Evolutionary conservation across 2,888 invertebrate species (phyloP).

Genomic region (Mythimna impura): DNA sequence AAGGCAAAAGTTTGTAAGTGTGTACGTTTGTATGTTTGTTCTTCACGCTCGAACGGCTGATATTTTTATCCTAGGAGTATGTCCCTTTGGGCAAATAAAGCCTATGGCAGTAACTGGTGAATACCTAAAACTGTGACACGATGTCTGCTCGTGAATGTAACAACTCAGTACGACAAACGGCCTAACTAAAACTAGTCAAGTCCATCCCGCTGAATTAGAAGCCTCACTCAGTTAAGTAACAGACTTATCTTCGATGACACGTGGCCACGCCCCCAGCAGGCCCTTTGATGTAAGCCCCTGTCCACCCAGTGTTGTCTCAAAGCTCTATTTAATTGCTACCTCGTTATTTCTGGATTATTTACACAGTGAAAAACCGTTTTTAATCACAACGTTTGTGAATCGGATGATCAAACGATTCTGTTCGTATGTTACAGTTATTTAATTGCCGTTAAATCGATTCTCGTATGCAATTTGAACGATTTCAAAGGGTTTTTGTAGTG

Average conservation of each 20-base stretch:
- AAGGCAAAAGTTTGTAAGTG: no score
- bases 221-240: slow-evolving; percentile 55
- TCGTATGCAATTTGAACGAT: slow-evolving; percentile 58
- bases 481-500: slow-evolving; percentile 50
- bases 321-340: slow-evolving; percentile 88
- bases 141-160: no score
- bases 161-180: no score
- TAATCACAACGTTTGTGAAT: slow-evolving; percentile 78
- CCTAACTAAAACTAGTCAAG: neutral
- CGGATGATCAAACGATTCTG: slow-evolving; percentile 80
- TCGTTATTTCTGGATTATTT: slow-evolving; percentile 90
- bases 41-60: no score
- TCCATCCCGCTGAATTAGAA: slow-evolving; percentile 25
- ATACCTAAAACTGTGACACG: no score
- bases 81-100: no score
- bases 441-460: slow-evolving; percentile 80
- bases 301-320: slow-evolving; percentile 82
- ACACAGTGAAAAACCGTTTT: slow-evolving; percentile 79
- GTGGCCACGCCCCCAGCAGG: slow-evolving; percentile 67
- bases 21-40: no score
- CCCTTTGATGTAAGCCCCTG: slow-evolving; percentile 83
- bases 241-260: slow-evolving; percentile 76
- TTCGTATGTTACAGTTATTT: slow-evolving; percentile 75
- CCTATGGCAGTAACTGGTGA: no score
- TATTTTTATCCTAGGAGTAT: no score